Conservation (phyloP, 1,140 invertebrate genomes). For the Doryteuthis pealeii region DNA sequence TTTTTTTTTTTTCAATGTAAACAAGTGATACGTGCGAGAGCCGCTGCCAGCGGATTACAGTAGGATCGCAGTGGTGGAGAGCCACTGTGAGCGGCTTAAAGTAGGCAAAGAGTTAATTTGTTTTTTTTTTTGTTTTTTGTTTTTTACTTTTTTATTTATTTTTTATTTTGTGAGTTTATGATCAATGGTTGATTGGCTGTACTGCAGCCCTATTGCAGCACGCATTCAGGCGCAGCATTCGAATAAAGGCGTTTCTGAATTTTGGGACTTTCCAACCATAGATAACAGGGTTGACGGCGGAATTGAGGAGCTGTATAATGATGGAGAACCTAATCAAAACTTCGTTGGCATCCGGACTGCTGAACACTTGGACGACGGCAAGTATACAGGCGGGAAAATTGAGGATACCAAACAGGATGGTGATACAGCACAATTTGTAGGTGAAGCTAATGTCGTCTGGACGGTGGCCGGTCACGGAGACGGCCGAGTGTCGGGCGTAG, state of each 20-base stretch:
- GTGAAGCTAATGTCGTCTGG: constrained; percentile 13
- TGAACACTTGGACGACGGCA: constrained; percentile 3
- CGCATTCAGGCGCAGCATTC: background rate
- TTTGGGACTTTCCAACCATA: constrained; percentile 11
- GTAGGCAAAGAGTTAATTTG: too few relatives aligned
- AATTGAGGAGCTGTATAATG: constrained; percentile 11
- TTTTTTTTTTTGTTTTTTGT: too few relatives aligned
- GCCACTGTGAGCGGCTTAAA: too few relatives aligned
- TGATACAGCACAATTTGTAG: constrained; percentile 7
- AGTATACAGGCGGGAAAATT: constrained; percentile 9
- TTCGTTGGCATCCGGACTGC: constrained; percentile 7
- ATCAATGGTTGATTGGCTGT: background rate
- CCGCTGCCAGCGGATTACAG: too few relatives aligned
- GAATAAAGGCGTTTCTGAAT: constrained; percentile 1
- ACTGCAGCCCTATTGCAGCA: background rate
- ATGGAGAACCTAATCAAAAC: constrained; percentile 10
- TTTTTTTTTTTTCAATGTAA: too few relatives aligned
- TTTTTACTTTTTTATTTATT: too few relatives aligned
- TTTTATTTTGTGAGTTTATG: background rate
- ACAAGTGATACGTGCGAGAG: too few relatives aligned
- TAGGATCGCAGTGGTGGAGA: too few relatives aligned
- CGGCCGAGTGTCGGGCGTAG: background rate
- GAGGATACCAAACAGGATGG: constrained; percentile 1
- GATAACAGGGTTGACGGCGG: constrained; percentile 6
- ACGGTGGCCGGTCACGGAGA: constrained; percentile 6